Evolutionary conservation across 2,113 vertebrate species (phyloP), one percentile per base, ranked within the genome.

Genomic region (Numenius arquata): DNA sequence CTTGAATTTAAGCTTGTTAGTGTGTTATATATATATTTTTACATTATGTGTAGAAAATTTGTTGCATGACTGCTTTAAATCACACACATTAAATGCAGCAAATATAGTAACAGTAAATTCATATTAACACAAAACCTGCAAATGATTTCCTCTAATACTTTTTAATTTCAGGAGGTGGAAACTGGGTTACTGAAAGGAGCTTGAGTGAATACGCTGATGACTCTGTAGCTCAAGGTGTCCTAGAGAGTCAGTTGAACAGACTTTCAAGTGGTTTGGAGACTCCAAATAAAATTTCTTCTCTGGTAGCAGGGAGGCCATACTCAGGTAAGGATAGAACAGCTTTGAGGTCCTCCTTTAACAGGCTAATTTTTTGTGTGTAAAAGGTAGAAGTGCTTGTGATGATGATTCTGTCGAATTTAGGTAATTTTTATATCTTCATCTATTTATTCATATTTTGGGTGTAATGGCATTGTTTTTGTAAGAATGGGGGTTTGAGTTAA

Each of bases 161-260:
- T 85, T 95, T 83, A 21, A 7, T 96, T 96, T 72, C 74, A 98
- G 98, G 93, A 88, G 70, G 38, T 55, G 81, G 75, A n/a, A 80
- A 91, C 13, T 98, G 98, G 98, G 81, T 95, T 68, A 89, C 88
- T 88, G 75, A 84, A 13, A 94, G 47, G 30, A 98, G 98, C 23
- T 34, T 97, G 22, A 90, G 91, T 76, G 67, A 87, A 29, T 30
- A 18, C 11, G 96, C 97, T 72, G 95, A 95, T 84, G 90, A 78
- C 8, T 73, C 62, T 48, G 20, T 93, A 38, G 94, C 94, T 43
- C 58, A 77, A 10, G 84, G 61, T 62, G 77, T 96, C 38, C 23
- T 95, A 34, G 34, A 41, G 62, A 90, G 45, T 21, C 76, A 84
- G 6, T 17, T 63, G 89, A 81, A 5, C 4, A 67, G 40, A 40